Base-by-base conservation (phyloP, 1,140 invertebrate genomes). In the Drosophila melanica region DNA sequence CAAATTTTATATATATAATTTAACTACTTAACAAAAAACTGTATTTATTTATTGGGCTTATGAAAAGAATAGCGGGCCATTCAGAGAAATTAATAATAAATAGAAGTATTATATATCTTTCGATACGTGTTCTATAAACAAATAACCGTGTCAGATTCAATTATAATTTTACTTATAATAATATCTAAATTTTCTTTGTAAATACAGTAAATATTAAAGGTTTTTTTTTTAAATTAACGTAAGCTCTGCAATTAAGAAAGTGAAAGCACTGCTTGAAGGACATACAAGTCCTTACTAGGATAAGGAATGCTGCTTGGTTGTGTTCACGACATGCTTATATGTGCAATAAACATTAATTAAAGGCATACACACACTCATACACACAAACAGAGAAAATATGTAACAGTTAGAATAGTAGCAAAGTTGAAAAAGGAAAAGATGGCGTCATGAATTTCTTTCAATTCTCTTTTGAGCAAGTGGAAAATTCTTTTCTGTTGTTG, bases 361-460 rank as follows among this genome's bases (percentile, higher is more conserved):
- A 82, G 47, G 67, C 69, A 85, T 65, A 85, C 47, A 58, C 60
- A 60, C 65, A 73, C 55, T 33, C 58, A 50, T 20, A 59, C 27
- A 65, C 18, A 66, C 18, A 23, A 10, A 37, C 20, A 63, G 14
- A 45, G 30, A 37, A 44, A 44, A 58, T 54, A 50, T 18, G 50
- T 70, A 78, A 66, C 57, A 63, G 65, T 37, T n/a, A 41, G 20
- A 44, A 51, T 35, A 62, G 23, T 63, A 51, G 59, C 59, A 63
- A 27, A 41, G 37, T 54, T 33, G 48, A 33, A 64, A 20, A 44
- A 14, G 23, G 55, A 59, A 59, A 33, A 20, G 18, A 48, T 55
- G 30, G 47, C 58, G 27, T 60, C 44, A 48, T 47, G 27, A 48
- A 33, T 18, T 18, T 27, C 18, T 41, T 41, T 16, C 20, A 14